Base-by-base conservation (phyloP, 1,140 invertebrate genomes). In the Bombyx mori region DNA sequence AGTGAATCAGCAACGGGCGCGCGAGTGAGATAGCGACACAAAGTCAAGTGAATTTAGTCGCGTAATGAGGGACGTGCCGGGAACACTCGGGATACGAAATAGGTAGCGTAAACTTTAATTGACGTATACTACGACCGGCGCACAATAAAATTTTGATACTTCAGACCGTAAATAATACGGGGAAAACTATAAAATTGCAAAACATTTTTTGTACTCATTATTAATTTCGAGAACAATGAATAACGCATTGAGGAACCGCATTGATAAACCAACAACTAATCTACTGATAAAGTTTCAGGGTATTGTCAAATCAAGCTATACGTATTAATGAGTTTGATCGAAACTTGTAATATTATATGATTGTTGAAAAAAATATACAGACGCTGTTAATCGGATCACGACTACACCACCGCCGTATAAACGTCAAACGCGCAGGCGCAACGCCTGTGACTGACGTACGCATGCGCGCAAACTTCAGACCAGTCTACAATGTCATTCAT, bases 311-410 rank as follows among this genome's bases (percentile, higher is more conserved):
- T 75, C 71, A 76, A 80, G 71, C 65, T 61, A 66, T 65, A 72
- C 56, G 65, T 61, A 58, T 52, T 67, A 69, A 65, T 66, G 54
- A 6, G 55, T 46, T 57, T 52, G 52, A 43, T 42, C 42, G 60
- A 61, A 52, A 56, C 44, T 64, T 60, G 49, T 64, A 58, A 45
- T 58, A 58, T 18, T 55, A 63, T 60, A 63, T 61, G 69, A 56
- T 69, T 35, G 45, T 52, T 63, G 67, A 60, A 63, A 75, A 71
- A 72, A 73, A 70, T 76, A 82, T 82, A 82, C 81, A 77, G 72
- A 87, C 84, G 81, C 85, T 87, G 84, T 84, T 87, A 87, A 87
- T 85, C 78, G 84, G 84, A 87, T 87, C 84, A 82, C 76, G 75
- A 84, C 72, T 77, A 79, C 80, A 77, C 73, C 83, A 87, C 83